phyloP scores from a whole-genome alignment of 2,888 invertebrate genomes.

The Anthrax anthrax region DNA sequence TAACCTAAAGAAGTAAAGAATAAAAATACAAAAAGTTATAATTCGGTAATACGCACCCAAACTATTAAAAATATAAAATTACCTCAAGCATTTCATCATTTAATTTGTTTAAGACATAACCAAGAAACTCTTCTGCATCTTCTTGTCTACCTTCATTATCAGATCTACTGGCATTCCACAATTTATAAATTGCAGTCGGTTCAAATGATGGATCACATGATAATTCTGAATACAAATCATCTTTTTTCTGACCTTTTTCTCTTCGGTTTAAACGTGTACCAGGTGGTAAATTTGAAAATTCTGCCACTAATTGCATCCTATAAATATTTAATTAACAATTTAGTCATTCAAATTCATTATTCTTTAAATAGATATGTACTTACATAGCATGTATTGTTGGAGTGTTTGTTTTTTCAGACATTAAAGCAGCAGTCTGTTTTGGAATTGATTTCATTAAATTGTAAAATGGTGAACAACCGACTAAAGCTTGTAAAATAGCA shows the following conservation, averaged over 20 bases:
- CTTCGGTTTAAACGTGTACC: constrained; percentile 38
- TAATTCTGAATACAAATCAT: constrained; percentile 41
- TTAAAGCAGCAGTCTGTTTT: constrained; percentile 40
- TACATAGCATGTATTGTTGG: constrained; percentile 89
- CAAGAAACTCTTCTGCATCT: constrained; percentile 94
- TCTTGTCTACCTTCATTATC: constrained; percentile 76
- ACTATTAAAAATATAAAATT: constrained; percentile 11
- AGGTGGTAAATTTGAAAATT: constrained; percentile 56
- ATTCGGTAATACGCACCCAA: too few relatives aligned
- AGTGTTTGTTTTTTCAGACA: constrained; percentile 47
- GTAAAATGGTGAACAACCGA: constrained; percentile 91
- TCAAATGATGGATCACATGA: constrained; percentile 73
- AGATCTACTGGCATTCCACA: constrained; percentile 61
- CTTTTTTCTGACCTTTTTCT: constrained; percentile 28
- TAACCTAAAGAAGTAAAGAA: constrained; percentile 34
- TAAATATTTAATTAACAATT: constrained; percentile 2
- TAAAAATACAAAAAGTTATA: not conserved
- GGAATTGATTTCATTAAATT: constrained; percentile 73
- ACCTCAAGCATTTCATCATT: constrained; percentile 96
- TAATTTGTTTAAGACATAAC: constrained; percentile 80
- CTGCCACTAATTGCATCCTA: constrained; percentile 48
- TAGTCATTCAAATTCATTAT: not conserved
- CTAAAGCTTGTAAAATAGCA: constrained; percentile 81
- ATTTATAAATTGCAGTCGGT: constrained; percentile 72
- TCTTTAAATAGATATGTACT: too few relatives aligned